Evolutionary conservation across 2,113 vertebrate genomes (phyloP), one percentile per base, ranked within the genome.

Genomic region (Caretta caretta): DNA sequence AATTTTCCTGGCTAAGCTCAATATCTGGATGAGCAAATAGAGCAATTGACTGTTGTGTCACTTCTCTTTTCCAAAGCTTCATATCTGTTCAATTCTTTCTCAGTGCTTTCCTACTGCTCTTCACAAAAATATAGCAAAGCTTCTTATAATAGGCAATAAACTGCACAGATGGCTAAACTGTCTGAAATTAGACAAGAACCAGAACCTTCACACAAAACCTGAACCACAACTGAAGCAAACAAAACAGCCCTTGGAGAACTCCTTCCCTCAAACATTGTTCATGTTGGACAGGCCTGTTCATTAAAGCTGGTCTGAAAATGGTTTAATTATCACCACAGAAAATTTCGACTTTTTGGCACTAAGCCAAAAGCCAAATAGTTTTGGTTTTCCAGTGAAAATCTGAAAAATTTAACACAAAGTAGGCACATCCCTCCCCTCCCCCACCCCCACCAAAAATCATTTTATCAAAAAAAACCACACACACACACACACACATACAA

Each of bases 21-120:
- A 89, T 97, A 94, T 91, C 94, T 93, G 88, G 56, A 96, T 87
- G 46, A 97, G 75, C 78, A 96, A 97, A 97, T 84, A 95, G 89
- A 97, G 90, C 94, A 97, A 97, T 80, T 96, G 92, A 79, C 89
- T 95, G 89, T 95, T 97, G 94, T 97, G 93, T 94, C 96, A 90
- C 92, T 96, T 97, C 90, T 86, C 87, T 92, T 85, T 90, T 97
- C 90, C 86, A 75, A 91, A 88, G 75, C 86, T 96, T 96, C 92
- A 88, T 90, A 96, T 94, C 90, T 93, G 53, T 92, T 79, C 96
- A 92, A 1, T 93, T 96, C 95, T 97, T 95, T 93, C 83, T 91
- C 89, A 7, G 79, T 88, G 75, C 89, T 96, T 97, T 95, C 89
- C 89, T 85, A 92, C 92, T 75, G 72, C 83, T 95, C 79, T 88